Conservation (phyloP, 2,113 vertebrate species). For the Ginglymostoma cirratum region DNA sequence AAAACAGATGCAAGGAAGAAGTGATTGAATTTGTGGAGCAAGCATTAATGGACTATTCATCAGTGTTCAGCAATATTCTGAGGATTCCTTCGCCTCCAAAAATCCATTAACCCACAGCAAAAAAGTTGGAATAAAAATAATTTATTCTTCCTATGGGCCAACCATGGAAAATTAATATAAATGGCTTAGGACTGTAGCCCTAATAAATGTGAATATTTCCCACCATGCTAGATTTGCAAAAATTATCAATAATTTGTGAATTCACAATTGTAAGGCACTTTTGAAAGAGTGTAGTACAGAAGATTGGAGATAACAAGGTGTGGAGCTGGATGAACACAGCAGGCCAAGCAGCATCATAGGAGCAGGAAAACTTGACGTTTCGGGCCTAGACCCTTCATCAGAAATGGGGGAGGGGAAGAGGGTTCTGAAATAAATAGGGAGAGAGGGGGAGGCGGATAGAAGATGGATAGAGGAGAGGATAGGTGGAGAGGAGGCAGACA, state of each 20-base stretch:
- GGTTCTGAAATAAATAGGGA: too few relatives aligned
- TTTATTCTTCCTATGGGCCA: not conserved
- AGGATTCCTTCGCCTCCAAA: not conserved
- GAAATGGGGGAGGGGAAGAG: too few relatives aligned
- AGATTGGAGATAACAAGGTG: too few relatives aligned
- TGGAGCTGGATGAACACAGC: too few relatives aligned
- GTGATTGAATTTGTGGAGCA: constrained; percentile 23
- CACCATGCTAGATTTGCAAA: not conserved
- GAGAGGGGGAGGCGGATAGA: too few relatives aligned
- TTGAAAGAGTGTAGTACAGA: not conserved
- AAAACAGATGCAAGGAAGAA: not conserved
- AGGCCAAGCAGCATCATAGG: too few relatives aligned
- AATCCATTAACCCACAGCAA: not conserved
- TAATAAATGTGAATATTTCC: not conserved
- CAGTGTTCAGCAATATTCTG: constrained; percentile 2
- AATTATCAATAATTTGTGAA: not conserved
- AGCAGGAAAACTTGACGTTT: too few relatives aligned
- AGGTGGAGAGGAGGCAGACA: too few relatives aligned
- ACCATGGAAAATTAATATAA: not conserved
- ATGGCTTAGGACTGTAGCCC: not conserved
- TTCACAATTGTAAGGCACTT: not conserved
- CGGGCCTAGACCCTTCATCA: too few relatives aligned
- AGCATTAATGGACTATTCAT: constrained; percentile 32
- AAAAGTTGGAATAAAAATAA: constrained; percentile 6
- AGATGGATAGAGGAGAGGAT: too few relatives aligned